phyloP scores from a whole-genome alignment of 2,113 vertebrate genomes.

The Pantherophis guttatus region DNA sequence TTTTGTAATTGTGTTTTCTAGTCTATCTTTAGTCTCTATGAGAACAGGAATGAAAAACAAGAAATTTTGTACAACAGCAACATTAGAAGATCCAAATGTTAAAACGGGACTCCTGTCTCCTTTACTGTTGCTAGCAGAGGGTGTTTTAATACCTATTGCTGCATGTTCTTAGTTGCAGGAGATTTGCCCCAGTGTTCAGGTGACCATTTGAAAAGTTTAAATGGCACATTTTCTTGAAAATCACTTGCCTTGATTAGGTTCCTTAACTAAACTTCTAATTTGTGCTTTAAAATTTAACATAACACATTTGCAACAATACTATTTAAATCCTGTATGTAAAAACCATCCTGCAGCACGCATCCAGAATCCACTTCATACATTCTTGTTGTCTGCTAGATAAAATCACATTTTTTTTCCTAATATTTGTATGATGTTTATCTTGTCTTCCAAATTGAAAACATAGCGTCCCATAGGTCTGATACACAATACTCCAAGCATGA shows the following conservation, averaged over 20 bases:
- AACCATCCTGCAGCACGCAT: not conserved
- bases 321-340: not conserved
- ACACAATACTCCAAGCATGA: not conserved
- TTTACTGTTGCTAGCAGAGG: not conserved
- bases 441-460: not conserved
- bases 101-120: not conserved
- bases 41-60: not conserved
- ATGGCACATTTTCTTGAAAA: not conserved
- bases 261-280: not conserved
- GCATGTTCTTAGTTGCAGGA: not conserved
- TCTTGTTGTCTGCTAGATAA: conserved; percentile 2
- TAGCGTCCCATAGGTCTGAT: not conserved
- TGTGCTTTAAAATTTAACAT: not conserved
- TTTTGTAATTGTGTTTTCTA: not conserved
- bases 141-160: too few species aligned
- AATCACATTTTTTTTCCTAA: not conserved
- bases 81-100: not conserved
- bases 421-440: not conserved
- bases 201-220: not conserved
- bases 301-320: too few species aligned
- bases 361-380: not conserved
- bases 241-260: not conserved
- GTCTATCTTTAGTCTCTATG: not conserved
- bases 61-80: not conserved
- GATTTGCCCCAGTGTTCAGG: not conserved